Conservation (phyloP, 2,797 vertebrate species). For the Bufotes viridis region DNA sequence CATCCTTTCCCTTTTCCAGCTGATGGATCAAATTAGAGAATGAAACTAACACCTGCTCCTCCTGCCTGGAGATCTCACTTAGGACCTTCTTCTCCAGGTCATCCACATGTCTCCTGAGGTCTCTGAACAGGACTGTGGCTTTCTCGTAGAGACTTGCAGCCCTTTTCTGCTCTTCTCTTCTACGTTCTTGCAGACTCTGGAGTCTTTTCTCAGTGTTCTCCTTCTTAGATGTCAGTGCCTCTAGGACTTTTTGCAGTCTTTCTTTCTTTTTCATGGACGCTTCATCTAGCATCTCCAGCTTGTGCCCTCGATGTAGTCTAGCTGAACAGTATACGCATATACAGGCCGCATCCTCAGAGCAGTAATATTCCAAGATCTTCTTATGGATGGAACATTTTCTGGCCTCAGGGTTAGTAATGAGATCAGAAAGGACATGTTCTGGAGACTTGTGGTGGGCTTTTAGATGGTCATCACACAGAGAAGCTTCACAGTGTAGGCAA, state of each 20-base stretch:
- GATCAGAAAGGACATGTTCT: not conserved
- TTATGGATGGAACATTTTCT: slow-evolving; percentile 1
- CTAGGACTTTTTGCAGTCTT: not conserved
- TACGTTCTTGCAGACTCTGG: not conserved
- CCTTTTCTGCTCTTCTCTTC: no score
- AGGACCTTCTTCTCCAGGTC: not conserved
- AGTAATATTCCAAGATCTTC: not conserved
- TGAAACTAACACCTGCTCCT: not conserved
- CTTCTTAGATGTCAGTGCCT: not conserved
- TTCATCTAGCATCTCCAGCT: not conserved
- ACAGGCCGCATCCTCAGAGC: not conserved
- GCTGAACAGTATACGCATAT: not conserved
- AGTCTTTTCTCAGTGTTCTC: not conserved
- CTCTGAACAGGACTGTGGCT: no score
- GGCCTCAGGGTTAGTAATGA: not conserved
- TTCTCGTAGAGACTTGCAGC: no score
- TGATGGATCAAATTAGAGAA: not conserved
- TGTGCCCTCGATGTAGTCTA: not conserved
- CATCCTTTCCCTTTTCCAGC: not conserved
- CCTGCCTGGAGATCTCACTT: not conserved
- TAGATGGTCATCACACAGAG: not conserved
- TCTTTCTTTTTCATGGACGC: not conserved
- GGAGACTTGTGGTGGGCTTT: not conserved
- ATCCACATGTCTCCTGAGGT: not conserved
- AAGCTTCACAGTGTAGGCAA: not conserved